phyloP scores from a whole-genome alignment of 2,888 invertebrate species.

The Drosophila mimica region DNA sequence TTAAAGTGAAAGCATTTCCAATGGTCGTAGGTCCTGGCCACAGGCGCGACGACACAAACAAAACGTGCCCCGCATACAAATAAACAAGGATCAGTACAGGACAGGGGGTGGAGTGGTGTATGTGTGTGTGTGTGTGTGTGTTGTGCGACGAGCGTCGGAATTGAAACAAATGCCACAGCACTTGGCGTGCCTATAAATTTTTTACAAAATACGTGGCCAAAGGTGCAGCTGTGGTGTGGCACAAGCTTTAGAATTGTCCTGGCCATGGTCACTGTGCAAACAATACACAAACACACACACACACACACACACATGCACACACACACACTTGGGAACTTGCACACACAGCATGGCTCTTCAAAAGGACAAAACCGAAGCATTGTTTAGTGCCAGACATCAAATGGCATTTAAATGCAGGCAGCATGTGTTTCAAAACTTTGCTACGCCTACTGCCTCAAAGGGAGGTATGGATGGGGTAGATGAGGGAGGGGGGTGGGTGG shows the following conservation, averaged over 20 bases:
- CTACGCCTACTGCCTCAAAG: slow-evolving; percentile 7
- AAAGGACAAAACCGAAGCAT: slow-evolving; percentile 68
- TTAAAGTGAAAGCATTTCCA: slow-evolving; percentile 73
- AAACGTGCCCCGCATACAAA: slow-evolving; percentile 78
- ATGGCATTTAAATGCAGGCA: slow-evolving; percentile 74
- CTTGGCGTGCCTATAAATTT: slow-evolving; percentile 76
- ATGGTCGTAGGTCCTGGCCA: slow-evolving; percentile 60
- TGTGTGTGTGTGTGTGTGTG: slow-evolving; percentile 23
- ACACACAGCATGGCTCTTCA: slow-evolving; percentile 38
- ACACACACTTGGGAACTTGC: neutral
- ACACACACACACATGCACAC: neutral
- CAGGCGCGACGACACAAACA: slow-evolving; percentile 81
- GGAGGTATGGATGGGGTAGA: neutral
- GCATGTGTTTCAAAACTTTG: slow-evolving; percentile 41
- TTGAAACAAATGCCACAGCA: slow-evolving; percentile 76
- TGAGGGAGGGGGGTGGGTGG: neutral
- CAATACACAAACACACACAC: slow-evolving; percentile 25
- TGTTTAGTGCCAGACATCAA: slow-evolving; percentile 67
- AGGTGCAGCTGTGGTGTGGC: slow-evolving; percentile 58
- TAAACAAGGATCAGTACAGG: slow-evolving; percentile 61
- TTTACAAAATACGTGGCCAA: slow-evolving; percentile 73
- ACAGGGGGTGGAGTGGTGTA: neutral
- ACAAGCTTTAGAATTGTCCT: slow-evolving; percentile 32
- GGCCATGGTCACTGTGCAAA: slow-evolving; percentile 30
- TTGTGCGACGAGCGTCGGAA: slow-evolving; percentile 50